Percentiles rank a stretch among this genome's conserved stretches.
Evolutionary conservation across 2,888 invertebrate genomes (phyloP).

Genomic region (Actias luna): DNA sequence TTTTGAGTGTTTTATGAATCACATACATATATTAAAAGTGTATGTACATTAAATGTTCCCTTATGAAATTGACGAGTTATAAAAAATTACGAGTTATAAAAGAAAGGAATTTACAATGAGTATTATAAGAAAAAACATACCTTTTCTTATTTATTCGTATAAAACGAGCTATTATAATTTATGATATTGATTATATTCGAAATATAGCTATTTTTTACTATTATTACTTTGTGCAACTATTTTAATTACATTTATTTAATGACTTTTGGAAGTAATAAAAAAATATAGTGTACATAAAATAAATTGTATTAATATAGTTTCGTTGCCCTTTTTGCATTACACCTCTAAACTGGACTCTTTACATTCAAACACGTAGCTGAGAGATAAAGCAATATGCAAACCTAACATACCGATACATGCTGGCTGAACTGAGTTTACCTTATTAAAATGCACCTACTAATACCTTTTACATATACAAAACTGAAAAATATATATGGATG

Average conservation of each 20-base stretch:
- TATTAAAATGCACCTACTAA: not conserved
- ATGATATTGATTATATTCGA: too few relatives aligned
- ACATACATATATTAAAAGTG: not conserved
- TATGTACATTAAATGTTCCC: not conserved
- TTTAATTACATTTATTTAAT: too few relatives aligned
- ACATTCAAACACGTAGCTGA: not conserved
- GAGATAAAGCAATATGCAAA: not conserved
- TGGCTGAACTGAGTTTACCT: not conserved
- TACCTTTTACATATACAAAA: not conserved
- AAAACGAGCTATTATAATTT: too few relatives aligned
- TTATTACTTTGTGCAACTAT: too few relatives aligned
- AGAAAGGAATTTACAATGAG: too few relatives aligned
- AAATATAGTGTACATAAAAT: not conserved
- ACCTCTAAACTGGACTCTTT: not conserved
- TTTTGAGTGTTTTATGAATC: not conserved
- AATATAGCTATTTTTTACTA: too few relatives aligned
- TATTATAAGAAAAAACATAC: too few relatives aligned
- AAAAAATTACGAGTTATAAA: too few relatives aligned
- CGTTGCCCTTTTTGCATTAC: not conserved
- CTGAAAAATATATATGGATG: not conserved
- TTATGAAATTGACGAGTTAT: not conserved
- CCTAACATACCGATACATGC: not conserved
- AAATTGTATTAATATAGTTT: not conserved
- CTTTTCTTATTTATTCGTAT: too few relatives aligned
- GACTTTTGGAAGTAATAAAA: too few relatives aligned